Conservation (phyloP, 1,140 invertebrate genomes). For the Tetramorium simillimum region DNA sequence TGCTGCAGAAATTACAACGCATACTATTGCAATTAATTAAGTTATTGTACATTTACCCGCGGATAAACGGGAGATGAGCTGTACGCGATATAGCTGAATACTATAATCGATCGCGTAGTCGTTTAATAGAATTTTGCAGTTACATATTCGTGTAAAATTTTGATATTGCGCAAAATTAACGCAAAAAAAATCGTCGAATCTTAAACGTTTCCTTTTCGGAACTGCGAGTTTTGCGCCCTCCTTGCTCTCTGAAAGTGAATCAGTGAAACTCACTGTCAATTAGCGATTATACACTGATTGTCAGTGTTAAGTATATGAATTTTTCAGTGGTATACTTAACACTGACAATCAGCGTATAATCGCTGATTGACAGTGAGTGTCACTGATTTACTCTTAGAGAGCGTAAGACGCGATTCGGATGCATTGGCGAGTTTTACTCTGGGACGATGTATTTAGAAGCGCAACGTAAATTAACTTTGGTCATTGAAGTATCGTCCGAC, state of each 20-base stretch:
- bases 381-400: too few species aligned
- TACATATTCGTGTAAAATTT: background rate
- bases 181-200: background rate
- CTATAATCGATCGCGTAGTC: background rate
- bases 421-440: background rate
- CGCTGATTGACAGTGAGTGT: too few species aligned
- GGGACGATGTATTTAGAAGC: slow-evolving; percentile 39
- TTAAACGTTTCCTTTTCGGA: background rate
- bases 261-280: too few species aligned
- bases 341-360: too few species aligned
- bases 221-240: background rate
- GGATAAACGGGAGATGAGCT: background rate
- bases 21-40: slow-evolving; percentile 30
- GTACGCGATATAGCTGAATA: too few species aligned
- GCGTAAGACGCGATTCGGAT: background rate
- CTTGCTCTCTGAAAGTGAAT: too few species aligned
- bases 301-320: too few species aligned
- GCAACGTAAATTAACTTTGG: slow-evolving; percentile 60
- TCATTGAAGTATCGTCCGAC: slow-evolving; percentile 55
- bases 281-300: too few species aligned
- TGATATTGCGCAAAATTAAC: background rate
- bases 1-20: slow-evolving; percentile 24
- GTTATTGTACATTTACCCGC: background rate
- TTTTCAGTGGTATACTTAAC: too few species aligned
- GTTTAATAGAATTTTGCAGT: slow-evolving; percentile 6